Conservation (phyloP, 1,140 invertebrate species). For the Trichomalopsis sarcophagae region DNA sequence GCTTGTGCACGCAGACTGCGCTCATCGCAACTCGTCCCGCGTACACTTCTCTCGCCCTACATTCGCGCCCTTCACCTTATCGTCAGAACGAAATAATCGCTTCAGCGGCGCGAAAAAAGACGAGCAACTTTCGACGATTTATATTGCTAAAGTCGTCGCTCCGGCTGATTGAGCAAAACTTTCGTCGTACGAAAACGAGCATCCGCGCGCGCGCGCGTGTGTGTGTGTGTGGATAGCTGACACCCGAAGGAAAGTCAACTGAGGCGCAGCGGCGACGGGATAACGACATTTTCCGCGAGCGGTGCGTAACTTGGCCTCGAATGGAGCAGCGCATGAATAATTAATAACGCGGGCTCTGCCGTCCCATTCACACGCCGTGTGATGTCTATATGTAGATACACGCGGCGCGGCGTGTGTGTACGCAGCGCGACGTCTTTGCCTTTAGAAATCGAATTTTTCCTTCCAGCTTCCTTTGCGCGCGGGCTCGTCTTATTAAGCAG, state of each 20-base stretch:
- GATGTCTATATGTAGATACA: neutral
- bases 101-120: neutral
- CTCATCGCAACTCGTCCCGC: neutral
- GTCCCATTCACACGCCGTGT: neutral
- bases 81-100: neutral
- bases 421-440: too few species aligned
- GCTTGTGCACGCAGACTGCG: neutral
- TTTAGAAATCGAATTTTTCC: neutral
- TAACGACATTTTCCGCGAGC: neutral
- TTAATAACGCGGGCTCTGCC: slow-evolving; percentile 11
- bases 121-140: neutral
- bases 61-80: neutral
- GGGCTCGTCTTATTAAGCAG: neutral
- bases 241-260: neutral
- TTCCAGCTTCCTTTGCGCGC: neutral
- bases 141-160: neutral
- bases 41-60: neutral
- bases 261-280: too few species aligned
- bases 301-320: neutral
- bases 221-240: neutral
- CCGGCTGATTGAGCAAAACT: neutral
- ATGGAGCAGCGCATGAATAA: slow-evolving; percentile 2
- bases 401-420: too few species aligned
- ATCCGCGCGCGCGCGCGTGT: neutral
- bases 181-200: neutral